These are phyloP conservation scores for Narcine bancroftii DNA, from an alignment of 2,113 vertebrate species.

Conservation along the genomic window DNA sequence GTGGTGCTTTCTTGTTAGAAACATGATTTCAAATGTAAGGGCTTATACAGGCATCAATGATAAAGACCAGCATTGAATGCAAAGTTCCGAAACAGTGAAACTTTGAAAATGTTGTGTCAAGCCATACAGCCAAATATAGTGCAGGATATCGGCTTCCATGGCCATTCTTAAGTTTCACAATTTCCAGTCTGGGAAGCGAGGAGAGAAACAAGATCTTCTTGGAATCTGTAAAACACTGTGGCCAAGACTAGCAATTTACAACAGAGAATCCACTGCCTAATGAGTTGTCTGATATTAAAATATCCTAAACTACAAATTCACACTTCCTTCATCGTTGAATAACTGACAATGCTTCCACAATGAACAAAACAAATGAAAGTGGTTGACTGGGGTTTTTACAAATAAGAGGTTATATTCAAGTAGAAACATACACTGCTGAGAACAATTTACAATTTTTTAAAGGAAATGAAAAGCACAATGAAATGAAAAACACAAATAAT, in stretches of 20 bases:
- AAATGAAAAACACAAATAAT: conserved; percentile 11
- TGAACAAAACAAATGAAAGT: neutral
- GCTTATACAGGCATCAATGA: neutral
- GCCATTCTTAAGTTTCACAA: neutral
- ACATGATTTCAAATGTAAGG: neutral
- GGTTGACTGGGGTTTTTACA: conserved; percentile 9
- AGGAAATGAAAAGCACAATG: neutral
- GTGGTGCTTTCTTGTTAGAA: neutral
- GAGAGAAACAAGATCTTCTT: neutral
- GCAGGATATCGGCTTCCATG: neutral
- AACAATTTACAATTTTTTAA: neutral
- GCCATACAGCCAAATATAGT: neutral
- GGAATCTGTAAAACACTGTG: neutral
- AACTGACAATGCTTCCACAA: neutral
- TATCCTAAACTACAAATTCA: neutral
- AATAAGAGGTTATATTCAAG: neutral
- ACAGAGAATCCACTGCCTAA: neutral
- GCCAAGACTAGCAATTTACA: neutral
- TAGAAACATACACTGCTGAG: neutral
- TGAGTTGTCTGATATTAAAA: neutral
- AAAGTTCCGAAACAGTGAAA: neutral
- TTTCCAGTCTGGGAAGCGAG: neutral
- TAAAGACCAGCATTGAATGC: neutral
- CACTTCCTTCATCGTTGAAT: neutral
- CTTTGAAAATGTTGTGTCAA: conserved; percentile 13